Evolutionary conservation across 2,113 vertebrate species (phyloP), one percentile per base, ranked within the genome.

Genomic region (Callopanchax toddi): DNA sequence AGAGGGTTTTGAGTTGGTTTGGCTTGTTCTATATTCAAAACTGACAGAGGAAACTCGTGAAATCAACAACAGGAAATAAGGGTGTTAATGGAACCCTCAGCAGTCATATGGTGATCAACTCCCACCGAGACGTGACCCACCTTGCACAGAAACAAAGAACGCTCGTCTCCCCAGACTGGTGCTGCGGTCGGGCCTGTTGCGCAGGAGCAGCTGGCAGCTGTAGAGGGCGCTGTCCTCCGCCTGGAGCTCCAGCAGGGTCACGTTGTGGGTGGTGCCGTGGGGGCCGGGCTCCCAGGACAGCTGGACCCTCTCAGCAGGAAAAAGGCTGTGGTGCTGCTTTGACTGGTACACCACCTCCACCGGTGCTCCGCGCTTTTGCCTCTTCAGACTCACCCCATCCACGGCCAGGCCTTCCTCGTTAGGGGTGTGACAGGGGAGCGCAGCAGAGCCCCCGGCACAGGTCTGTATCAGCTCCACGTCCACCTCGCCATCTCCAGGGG

Each of bases 121-220:
- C 70, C 60, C 16, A 10, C 67, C 16, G 43, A 11, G 39, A 17
- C 2, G 18, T 43, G 15, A 84, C 85, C 86, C 79, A 90, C 90
- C 89, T 90, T 87, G 58, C 66, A 91, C 89, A 6, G 87, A 88
- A 29, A 91, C 59, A 84, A 86, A 83, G 63, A 79, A 42, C 11
- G 43, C 74, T 3, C 11, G 59, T 44, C 68, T 78, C 40, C 81
- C 86, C 7, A 89, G 83, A 17, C 36, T 15, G 58, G 51, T 4
- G 44, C 17, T 21, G 72, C n/a, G 37, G 25, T 74, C 42, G 0
- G 73, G 22, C 23, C 23, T 40, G 59, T 60, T 74, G 0, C 2
- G 69, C 44, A 71, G 48, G 5, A 89, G 84, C 76, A 90, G 79
- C 61, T 84, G 76, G 78, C 90, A 90, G 74, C 86, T 89, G 82